Base-by-base conservation (phyloP, 2,113 vertebrate species). In the Macroglossus sobrinus region DNA sequence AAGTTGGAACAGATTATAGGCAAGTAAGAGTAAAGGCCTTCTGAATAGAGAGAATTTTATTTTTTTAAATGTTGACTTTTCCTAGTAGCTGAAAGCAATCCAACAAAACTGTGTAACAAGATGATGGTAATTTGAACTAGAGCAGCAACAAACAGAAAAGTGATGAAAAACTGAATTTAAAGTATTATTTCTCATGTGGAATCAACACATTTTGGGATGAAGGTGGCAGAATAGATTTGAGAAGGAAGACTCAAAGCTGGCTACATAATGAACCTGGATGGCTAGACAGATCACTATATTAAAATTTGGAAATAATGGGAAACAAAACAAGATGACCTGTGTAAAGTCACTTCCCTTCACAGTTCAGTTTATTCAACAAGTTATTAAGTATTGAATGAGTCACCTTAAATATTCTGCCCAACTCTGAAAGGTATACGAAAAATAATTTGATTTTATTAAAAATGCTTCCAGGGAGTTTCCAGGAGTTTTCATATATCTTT, bases 361-460 rank as follows among this genome's bases (percentile, higher is more conserved):
- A 57, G 59, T 59, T 84, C 30, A 30, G 16, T 57, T 87, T 79
- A 76, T 45, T 90, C 3, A 55, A 38, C 21, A 89, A 84, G 19
- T 64, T 4, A 4, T 22, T 87, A 24, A 57, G 30, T 14, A 68
- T 35, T 72, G 68, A 88, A 24, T 15, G 13, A 26, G 22, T 75
- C 11, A 80, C 57, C 30, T 68, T 33, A 55, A 80, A 71, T 79
- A 74, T 35, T 15, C 28, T 59, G 57, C 30, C 30, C 4, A 71
- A 81, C 8, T 81, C 3, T 66, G 81, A 69, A 72, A 66, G 19
- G 7, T 35, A 19, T 69, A 43, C 45, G 12, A 22, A 38, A 93
- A 84, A 89, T 84, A 24, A 84, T 91, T 74, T 84, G n/a, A 86
- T 22, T 64, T 59, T 12, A 55, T 82, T 59, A 33, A 94, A 95